These are phyloP conservation scores for Parotocinclus haroldoi DNA, from an alignment of 2,797 vertebrate species.

Conservation along the genomic window DNA sequence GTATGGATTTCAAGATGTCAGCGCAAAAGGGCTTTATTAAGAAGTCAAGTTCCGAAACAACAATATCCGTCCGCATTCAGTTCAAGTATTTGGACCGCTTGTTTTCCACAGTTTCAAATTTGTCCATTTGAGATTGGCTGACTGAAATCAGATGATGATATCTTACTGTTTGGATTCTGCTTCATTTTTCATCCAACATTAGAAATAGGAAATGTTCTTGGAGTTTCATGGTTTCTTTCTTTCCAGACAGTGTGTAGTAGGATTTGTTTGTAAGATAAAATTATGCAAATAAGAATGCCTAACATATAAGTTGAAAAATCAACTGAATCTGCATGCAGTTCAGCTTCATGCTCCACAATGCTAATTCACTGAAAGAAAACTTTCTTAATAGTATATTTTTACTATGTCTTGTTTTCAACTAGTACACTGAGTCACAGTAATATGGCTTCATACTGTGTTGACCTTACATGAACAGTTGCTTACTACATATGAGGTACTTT, in stretches of 20 bases:
- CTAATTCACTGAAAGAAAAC: conserved; percentile 27
- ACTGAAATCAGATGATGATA: conserved; percentile 25
- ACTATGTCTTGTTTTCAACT: not conserved
- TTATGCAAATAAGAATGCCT: conserved; percentile 5
- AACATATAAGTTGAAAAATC: conserved; percentile 2
- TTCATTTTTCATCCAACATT: conserved; percentile 10
- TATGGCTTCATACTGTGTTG: conserved; percentile 11
- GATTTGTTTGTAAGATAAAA: conserved; percentile 1
- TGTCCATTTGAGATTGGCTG: conserved; percentile 17
- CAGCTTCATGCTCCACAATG: conserved; percentile 14
- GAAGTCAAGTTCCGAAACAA: conserved; percentile 1
- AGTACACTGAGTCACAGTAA: conserved; percentile 18
- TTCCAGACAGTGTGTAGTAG: conserved; percentile 19
- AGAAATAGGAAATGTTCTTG: conserved; percentile 7
- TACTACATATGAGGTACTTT: not conserved
- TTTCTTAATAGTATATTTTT: conserved; percentile 5
- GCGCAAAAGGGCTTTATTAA: conserved; percentile 14
- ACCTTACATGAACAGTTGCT: conserved; percentile 7
- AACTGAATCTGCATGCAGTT: conserved; percentile 4
- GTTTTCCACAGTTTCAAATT: conserved; percentile 20
- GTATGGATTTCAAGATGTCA: conserved; percentile 9
- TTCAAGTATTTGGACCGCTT: conserved; percentile 7
- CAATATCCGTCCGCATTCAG: not conserved
- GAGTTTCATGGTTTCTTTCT: conserved; percentile 8
- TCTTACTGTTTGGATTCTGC: conserved; percentile 2